Percentiles rank a stretch among this genome's conserved stretches.
phyloP scores from a whole-genome alignment of 2,797 vertebrate genomes.

The Chaetophractus vellerosus region DNA sequence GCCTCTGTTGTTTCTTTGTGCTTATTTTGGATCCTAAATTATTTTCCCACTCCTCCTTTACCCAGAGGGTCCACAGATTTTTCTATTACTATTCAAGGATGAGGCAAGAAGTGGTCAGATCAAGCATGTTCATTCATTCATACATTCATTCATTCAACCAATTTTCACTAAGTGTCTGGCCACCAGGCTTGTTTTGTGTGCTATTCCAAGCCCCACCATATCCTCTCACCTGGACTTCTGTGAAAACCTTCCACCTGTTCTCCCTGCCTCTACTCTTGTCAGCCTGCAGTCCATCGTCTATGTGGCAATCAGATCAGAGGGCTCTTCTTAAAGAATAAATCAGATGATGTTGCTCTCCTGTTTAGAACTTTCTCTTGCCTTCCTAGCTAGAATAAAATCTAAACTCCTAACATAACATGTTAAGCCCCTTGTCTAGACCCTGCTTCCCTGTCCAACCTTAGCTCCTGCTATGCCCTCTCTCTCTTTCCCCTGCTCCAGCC shows the following conservation, averaged over 20 bases:
- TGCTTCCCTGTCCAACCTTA: not conserved
- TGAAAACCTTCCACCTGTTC: not conserved
- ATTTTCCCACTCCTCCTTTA: constrained; percentile 14
- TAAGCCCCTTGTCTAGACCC: not conserved
- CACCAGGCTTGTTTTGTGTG: not conserved
- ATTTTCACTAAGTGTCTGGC: not conserved
- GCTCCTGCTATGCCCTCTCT: not conserved
- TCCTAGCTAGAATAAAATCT: constrained; percentile 23
- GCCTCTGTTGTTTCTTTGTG: not conserved
- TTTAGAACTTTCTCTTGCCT: not conserved
- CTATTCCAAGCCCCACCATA: not conserved
- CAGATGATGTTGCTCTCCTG: not conserved
- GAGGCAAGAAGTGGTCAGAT: not conserved
- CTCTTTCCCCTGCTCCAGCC: not conserved
- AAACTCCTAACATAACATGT: not conserved
- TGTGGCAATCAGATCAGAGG: not conserved
- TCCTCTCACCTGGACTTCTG: not conserved
- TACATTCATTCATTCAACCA: not conserved
- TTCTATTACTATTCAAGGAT: constrained; percentile 25
- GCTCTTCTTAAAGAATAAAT: not conserved
- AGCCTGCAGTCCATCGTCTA: not conserved
- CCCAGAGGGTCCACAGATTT: not conserved
- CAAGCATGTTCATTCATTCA: not conserved
- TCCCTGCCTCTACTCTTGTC: not conserved
- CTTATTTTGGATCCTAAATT: not conserved